phyloP scores from a whole-genome alignment of 2,888 invertebrate species.

The Heliothis peltigera region DNA sequence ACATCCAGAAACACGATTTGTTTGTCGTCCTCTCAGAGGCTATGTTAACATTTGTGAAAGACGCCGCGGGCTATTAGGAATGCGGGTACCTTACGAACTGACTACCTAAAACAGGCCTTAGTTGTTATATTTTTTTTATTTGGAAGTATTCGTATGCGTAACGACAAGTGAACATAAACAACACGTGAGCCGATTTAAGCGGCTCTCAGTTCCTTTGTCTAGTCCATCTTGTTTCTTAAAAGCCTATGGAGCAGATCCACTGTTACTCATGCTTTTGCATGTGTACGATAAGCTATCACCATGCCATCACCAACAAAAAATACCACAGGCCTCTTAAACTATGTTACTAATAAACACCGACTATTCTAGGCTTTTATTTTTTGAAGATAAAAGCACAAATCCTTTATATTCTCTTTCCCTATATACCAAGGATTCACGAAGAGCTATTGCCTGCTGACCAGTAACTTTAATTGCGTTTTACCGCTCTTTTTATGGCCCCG shows the following conservation, averaged over 20 bases:
- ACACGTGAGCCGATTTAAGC: no score
- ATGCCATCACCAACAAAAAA: no score
- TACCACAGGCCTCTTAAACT: no score
- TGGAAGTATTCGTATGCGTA: constrained; percentile 2
- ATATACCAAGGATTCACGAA: constrained; percentile 12
- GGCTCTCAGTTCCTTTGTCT: no score
- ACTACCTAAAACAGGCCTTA: constrained; percentile 17
- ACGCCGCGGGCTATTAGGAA: constrained; percentile 38
- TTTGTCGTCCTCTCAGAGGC: constrained; percentile 54
- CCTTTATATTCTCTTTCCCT: not conserved
- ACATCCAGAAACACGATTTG: constrained; percentile 59
- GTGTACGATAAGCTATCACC: no score
- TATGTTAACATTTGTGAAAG: constrained; percentile 53
- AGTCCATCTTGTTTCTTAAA: no score
- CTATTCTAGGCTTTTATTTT: not conserved
- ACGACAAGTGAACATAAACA: no score
- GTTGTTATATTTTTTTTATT: constrained; percentile 15
- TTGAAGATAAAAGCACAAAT: not conserved
- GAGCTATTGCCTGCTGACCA: constrained; percentile 17
- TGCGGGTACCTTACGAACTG: constrained; percentile 15
- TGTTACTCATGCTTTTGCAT: no score
- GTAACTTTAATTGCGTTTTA: constrained; percentile 35
- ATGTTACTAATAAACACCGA: no score
- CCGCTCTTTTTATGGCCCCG: constrained; percentile 48
- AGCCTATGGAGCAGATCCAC: no score